These are phyloP conservation scores for Choristoneura rosaceana DNA, from an alignment of 2,888 invertebrate species.

Conservation along the genomic window DNA sequence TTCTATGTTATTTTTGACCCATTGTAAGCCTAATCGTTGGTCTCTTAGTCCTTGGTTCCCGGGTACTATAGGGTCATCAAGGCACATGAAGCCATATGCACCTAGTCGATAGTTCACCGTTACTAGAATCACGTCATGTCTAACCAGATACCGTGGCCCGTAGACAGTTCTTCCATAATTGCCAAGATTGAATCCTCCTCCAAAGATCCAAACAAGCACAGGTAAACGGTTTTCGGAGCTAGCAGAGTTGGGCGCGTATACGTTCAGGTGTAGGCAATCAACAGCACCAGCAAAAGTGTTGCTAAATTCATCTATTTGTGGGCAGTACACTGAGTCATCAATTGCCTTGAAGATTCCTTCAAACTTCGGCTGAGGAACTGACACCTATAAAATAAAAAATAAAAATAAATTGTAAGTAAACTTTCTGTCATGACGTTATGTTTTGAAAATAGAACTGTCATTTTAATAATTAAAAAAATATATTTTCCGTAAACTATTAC, in stretches of 20 bases:
- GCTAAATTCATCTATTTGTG: conserved; percentile 50
- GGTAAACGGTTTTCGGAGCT: conserved; percentile 54
- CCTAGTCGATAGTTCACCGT: conserved; percentile 63
- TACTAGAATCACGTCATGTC: conserved; percentile 63
- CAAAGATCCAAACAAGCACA: conserved; percentile 64
- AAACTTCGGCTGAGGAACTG: conserved; percentile 28
- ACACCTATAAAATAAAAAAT: background rate
- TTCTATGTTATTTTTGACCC: conserved; percentile 64
- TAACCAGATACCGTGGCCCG: conserved; percentile 60
- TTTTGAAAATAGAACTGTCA: too few species aligned
- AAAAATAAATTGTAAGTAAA: background rate
- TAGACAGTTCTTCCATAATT: conserved; percentile 48
- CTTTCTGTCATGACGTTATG: too few species aligned
- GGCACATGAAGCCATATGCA: conserved; percentile 68
- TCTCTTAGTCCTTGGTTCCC: conserved; percentile 72
- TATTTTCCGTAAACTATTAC: too few species aligned
- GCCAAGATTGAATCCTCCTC: conserved; percentile 58
- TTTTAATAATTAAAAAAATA: too few species aligned
- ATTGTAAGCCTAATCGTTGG: conserved; percentile 61
- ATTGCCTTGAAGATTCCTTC: conserved; percentile 34
- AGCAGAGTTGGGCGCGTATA: conserved; percentile 59
- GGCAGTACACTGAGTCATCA: conserved; percentile 34
- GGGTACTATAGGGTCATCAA: conserved; percentile 57
- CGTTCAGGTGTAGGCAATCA: conserved; percentile 61
- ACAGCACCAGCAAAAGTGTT: conserved; percentile 58